Evolutionary conservation across 2,888 invertebrate genomes (phyloP).

Genomic region (Drosophila formosana): DNA sequence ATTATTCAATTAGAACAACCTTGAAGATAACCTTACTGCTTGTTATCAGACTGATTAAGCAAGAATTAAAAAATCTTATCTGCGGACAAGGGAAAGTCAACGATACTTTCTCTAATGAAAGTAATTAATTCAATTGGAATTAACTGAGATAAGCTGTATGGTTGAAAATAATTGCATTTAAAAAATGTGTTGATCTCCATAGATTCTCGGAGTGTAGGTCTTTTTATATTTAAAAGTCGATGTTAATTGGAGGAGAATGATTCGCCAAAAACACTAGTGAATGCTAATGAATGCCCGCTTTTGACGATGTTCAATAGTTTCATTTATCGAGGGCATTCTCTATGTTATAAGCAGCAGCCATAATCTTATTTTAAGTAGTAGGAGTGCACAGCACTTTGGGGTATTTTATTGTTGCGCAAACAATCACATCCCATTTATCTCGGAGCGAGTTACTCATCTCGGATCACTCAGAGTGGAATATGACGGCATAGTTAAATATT

Average conservation of each 20-base stretch:
- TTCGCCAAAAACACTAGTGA: background rate
- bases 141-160: background rate
- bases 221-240: background rate
- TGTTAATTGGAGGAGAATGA: conserved; percentile 16
- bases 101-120: background rate
- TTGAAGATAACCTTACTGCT: background rate
- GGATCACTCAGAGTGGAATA: conserved; percentile 32
- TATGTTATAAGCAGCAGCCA: background rate
- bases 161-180: background rate
- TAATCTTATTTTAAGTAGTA: background rate
- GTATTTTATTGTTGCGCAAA: conserved; percentile 41
- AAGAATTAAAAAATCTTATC: background rate
- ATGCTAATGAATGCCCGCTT: conserved; percentile 8
- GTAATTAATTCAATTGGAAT: background rate
- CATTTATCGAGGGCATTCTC: background rate
- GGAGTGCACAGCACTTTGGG: background rate
- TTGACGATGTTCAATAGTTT: background rate
- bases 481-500: conserved; percentile 43
- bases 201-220: conserved; percentile 8
- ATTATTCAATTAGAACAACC: background rate
- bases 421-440: conserved; percentile 55
- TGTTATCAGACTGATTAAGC: background rate
- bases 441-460: conserved; percentile 52
- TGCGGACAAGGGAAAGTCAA: background rate
- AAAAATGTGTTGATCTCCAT: background rate